These are phyloP conservation scores for Pterophyllum scalare DNA, from an alignment of 2,113 vertebrate genomes.

Conservation along the genomic window DNA sequence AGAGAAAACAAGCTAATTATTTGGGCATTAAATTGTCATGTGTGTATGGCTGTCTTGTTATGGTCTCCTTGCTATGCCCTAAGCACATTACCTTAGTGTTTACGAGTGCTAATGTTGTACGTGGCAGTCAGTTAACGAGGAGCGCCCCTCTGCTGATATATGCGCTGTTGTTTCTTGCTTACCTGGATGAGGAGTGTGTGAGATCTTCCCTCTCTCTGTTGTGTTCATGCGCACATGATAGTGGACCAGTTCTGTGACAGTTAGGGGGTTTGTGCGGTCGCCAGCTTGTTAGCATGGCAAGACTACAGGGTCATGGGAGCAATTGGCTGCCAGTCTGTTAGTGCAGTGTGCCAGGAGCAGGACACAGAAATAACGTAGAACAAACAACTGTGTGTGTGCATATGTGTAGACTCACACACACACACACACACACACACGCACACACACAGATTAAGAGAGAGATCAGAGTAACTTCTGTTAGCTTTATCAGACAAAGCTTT, in stretches of 20 bases:
- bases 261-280: conserved; percentile 68
- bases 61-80: not conserved
- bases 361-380: conserved; percentile 75
- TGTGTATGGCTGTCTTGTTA: not conserved
- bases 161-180: conserved; percentile 15
- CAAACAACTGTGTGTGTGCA: conserved; percentile 55
- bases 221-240: conserved; percentile 6
- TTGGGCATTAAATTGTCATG: conserved; percentile 18
- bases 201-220: not conserved
- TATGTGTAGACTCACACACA: conserved; percentile 8
- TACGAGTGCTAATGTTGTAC: conserved; percentile 29
- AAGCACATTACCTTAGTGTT: not conserved
- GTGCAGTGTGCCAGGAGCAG: conserved; percentile 73
- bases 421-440: conserved; percentile 25
- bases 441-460: conserved; percentile 64
- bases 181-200: conserved; percentile 40
- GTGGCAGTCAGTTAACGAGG: conserved; percentile 24
- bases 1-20: conserved; percentile 21
- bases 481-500: conserved; percentile 77
- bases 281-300: conserved; percentile 83
- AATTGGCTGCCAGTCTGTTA: conserved; percentile 79
- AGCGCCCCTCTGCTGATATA: not conserved
- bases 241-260: conserved; percentile 50
- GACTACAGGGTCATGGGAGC: conserved; percentile 80
- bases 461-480: conserved; percentile 81